A percentile compares a stretch with the other conserved stretches of the same genome.
phyloP scores from a whole-genome alignment of 1,140 invertebrate species.

The Bursaphelenchus mucronatus region DNA sequence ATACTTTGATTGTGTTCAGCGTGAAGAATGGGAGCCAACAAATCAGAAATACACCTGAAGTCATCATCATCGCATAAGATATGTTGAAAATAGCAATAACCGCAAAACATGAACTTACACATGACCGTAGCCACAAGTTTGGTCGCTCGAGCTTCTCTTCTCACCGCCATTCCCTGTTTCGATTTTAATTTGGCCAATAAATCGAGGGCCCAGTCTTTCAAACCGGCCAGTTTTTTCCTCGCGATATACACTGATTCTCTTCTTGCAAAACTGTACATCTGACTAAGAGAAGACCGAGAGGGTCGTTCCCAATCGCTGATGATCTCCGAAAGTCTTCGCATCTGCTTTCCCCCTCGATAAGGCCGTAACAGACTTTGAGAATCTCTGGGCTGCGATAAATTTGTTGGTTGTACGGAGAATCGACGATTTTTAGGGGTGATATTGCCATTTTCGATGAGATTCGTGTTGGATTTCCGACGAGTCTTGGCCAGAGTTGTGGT shows the following conservation, averaged over 20 bases:
- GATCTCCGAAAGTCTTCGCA: conserved; percentile 59
- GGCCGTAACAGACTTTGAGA: conserved; percentile 22
- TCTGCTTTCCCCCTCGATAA: conserved; percentile 41
- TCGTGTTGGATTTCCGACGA: conserved; percentile 17
- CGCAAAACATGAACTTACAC: conserved; percentile 50
- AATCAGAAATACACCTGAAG: conserved; percentile 57
- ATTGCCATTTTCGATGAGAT: not conserved
- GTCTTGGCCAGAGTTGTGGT: conserved; percentile 5
- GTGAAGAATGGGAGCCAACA: conserved; percentile 61
- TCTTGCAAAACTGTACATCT: conserved; percentile 57
- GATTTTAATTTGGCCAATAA: conserved; percentile 60
- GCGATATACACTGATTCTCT: conserved; percentile 59
- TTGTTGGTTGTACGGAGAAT: conserved; percentile 2
- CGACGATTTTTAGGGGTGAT: conserved; percentile 9
- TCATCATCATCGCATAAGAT: not conserved
- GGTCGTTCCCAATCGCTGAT: conserved; percentile 59
- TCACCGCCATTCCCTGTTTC: conserved; percentile 60
- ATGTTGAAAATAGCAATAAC: conserved; percentile 52
- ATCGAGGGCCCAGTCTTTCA: conserved; percentile 60
- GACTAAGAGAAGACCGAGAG: conserved; percentile 50
- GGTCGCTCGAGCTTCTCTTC: conserved; percentile 56
- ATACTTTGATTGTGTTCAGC: conserved; percentile 60
- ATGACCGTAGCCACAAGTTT: conserved; percentile 60
- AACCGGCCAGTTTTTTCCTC: conserved; percentile 56
- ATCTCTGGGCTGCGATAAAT: not conserved